phyloP scores from a whole-genome alignment of 1,140 invertebrate genomes.

The Drosophila santomea region DNA sequence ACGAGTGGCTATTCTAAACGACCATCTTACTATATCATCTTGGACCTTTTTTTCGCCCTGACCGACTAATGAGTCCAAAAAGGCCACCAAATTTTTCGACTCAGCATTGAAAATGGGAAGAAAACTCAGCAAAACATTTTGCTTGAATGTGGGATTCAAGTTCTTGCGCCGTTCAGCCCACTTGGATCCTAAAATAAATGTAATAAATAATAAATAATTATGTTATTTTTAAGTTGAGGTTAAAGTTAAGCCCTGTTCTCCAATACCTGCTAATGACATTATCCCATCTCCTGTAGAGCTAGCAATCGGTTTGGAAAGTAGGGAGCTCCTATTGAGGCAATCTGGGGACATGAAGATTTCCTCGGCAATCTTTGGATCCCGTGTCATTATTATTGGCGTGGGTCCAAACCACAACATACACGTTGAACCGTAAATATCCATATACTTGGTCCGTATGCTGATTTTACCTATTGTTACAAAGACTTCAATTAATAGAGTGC shows the following conservation, averaged over 20 bases:
- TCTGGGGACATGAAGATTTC: constrained; percentile 54
- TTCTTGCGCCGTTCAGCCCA: constrained; percentile 59
- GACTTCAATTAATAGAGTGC: not conserved
- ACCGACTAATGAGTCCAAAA: constrained; percentile 28
- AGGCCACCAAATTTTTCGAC: constrained; percentile 20
- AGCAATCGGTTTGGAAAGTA: constrained; percentile 7
- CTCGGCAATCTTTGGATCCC: constrained; percentile 47
- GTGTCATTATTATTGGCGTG: constrained; percentile 35
- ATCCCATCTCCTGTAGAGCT: constrained; percentile 40
- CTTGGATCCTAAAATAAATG: constrained; percentile 23
- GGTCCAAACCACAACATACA: constrained; percentile 56
- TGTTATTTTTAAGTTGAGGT: not conserved
- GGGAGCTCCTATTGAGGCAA: constrained; percentile 38
- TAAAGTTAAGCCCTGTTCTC: no score
- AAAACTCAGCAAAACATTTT: constrained; percentile 61
- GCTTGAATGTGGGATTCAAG: constrained; percentile 58
- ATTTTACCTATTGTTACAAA: not conserved
- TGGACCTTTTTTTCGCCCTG: constrained; percentile 32
- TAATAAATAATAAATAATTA: no score
- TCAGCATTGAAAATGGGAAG: constrained; percentile 63
- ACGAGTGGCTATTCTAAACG: constrained; percentile 52
- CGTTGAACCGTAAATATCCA: constrained; percentile 43
- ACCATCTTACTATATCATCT: constrained; percentile 34
- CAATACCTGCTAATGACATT: constrained; percentile 45
- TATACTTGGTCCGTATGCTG: not conserved